Percentiles rank a stretch among this genome's conserved stretches.
Evolutionary conservation across 2,797 vertebrate genomes (phyloP).

Genomic region (Peromyscus melanophrys): DNA sequence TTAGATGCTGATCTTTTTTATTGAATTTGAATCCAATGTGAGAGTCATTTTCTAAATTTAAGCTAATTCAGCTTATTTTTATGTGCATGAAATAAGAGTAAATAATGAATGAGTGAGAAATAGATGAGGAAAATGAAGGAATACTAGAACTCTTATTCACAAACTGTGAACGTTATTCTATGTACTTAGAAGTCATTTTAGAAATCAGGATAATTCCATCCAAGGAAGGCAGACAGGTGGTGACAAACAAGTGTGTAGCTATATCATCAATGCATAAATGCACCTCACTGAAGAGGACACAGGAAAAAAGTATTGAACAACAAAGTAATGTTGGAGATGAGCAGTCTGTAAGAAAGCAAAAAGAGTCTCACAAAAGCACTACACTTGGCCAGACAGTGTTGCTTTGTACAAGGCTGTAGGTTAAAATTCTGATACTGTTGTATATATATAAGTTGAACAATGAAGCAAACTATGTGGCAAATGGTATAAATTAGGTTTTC

Average conservation of each 20-base stretch:
- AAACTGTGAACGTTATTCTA: background rate
- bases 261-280: background rate
- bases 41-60: conserved; percentile 42
- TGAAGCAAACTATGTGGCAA: conserved; percentile 7
- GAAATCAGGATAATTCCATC: conserved; percentile 5
- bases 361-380: background rate
- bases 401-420: background rate
- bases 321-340: background rate
- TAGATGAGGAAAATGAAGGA: conserved; percentile 42
- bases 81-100: conserved; percentile 24
- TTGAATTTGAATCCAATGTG: background rate
- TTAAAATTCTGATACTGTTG: background rate
- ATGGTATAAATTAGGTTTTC: background rate
- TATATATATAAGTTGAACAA: background rate
- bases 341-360: background rate
- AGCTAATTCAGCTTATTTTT: conserved; percentile 26
- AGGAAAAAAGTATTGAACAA: background rate
- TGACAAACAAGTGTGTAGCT: background rate
- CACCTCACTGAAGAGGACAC: background rate
- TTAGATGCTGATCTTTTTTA: background rate
- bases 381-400: background rate
- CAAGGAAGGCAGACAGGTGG: conserved; percentile 15
- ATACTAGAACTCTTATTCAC: background rate
- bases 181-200: background rate
- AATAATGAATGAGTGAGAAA: conserved; percentile 51